Conservation (phyloP, 2,113 vertebrate genomes). For the Megalops atlanticus region DNA sequence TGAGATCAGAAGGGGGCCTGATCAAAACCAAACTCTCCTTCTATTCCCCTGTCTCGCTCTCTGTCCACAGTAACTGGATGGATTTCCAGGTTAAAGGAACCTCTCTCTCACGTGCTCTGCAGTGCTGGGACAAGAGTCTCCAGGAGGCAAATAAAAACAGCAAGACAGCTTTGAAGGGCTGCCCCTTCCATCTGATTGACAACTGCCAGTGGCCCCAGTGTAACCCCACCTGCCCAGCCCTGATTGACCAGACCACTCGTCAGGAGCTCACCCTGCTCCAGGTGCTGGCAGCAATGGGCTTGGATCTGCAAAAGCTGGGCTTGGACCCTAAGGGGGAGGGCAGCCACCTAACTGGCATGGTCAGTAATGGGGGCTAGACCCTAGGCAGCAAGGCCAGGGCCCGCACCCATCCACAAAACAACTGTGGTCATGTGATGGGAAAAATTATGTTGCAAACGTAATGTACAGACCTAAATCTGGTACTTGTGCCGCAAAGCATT, state of each 20-base stretch:
- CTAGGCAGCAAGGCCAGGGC: neutral
- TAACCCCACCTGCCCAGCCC: constrained; percentile 78
- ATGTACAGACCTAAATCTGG: constrained; percentile 56
- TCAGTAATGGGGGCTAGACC: constrained; percentile 73
- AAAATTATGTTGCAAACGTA: constrained; percentile 51
- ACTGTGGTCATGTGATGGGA: constrained; percentile 10
- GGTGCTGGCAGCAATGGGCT: constrained; percentile 73
- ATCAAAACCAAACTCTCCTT: neutral
- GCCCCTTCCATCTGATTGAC: constrained; percentile 77
- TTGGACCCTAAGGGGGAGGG: constrained; percentile 65
- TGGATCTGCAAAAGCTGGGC: constrained; percentile 73
- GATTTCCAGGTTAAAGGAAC: constrained; percentile 75
- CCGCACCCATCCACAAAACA: neutral
- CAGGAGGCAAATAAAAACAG: constrained; percentile 71
- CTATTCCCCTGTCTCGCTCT: constrained; percentile 13
- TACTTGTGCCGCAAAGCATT: constrained; percentile 63
- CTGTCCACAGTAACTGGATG: constrained; percentile 70
- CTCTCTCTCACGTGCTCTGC: constrained; percentile 72
- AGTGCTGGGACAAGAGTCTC: constrained; percentile 80
- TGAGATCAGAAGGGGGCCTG: neutral
- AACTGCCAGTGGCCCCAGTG: constrained; percentile 78
- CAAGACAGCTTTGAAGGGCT: constrained; percentile 69
- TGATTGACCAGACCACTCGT: constrained; percentile 71
- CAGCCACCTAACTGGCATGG: constrained; percentile 60
- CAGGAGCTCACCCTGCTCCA: constrained; percentile 77